Evolutionary conservation across 1,140 invertebrate genomes (phyloP).

Genomic region (Chironomus striatipennis): DNA sequence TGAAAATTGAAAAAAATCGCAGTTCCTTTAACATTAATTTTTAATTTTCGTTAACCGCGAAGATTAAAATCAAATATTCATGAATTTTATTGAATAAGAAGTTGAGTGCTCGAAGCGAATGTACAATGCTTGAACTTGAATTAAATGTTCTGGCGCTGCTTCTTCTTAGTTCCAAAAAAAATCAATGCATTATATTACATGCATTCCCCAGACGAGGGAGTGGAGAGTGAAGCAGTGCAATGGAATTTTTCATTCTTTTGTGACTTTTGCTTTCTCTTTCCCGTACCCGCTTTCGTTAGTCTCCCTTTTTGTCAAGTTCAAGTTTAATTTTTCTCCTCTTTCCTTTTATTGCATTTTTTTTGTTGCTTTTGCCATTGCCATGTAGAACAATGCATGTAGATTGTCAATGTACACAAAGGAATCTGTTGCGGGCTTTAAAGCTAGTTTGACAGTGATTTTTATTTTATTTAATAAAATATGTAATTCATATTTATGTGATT

Average conservation of each 20-base stretch:
- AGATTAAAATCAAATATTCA: no score
- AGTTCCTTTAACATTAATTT: no score
- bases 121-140: conserved; percentile 10
- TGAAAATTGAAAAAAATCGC: not conserved
- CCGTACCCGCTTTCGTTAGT: no score
- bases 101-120: not conserved
- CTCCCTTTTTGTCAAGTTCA: not conserved
- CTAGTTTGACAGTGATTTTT: not conserved
- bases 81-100: no score
- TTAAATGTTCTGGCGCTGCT: not conserved
- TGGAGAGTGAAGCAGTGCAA: not conserved
- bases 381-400: not conserved
- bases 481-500: conserved; percentile 1
- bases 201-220: conserved; percentile 18
- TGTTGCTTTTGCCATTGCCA: not conserved
- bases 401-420: not conserved
- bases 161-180: not conserved
- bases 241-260: not conserved
- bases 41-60: no score
- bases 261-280: not conserved
- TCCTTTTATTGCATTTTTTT: not conserved
- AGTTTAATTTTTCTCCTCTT: not conserved
- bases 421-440: not conserved
- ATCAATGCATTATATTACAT: not conserved
- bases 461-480: not conserved